Conservation (phyloP, 2,797 vertebrate species). For the Amphiprion clarkii region DNA sequence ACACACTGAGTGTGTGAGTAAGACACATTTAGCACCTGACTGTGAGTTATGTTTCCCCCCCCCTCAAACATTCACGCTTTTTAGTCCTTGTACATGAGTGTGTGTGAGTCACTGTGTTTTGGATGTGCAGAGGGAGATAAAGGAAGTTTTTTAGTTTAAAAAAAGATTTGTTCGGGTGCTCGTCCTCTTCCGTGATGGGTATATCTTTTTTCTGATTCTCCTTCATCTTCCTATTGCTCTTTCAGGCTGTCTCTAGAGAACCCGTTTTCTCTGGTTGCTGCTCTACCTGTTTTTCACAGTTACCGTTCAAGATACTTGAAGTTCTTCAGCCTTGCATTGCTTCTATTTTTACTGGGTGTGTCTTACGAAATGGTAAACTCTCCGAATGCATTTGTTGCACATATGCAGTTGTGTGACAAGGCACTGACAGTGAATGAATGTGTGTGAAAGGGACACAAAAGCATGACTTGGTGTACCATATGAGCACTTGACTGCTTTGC, state of each 20-base stretch:
- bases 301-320: background rate
- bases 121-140: slow-evolving; percentile 43
- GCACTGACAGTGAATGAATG: background rate
- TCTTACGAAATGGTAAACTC: slow-evolving; percentile 21
- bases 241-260: background rate
- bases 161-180: background rate
- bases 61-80: slow-evolving; percentile 13
- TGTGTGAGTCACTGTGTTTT: slow-evolving; percentile 57
- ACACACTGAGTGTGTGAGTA: slow-evolving; percentile 46
- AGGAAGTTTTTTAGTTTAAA: slow-evolving; percentile 21
- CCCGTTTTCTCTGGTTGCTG: background rate
- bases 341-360: slow-evolving; percentile 47
- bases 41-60: slow-evolving; percentile 41
- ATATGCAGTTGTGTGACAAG: slow-evolving; percentile 7
- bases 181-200: slow-evolving; percentile 3
- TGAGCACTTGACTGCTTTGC: background rate
- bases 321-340: slow-evolving; percentile 20
- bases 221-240: background rate
- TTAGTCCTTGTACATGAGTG: slow-evolving; percentile 25
- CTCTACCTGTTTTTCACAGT: slow-evolving; percentile 15
- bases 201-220: slow-evolving; percentile 18
- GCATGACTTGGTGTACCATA: background rate
- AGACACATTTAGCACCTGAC: slow-evolving; percentile 74
- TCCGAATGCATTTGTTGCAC: slow-evolving; percentile 12
- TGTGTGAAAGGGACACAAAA: background rate